Evolutionary conservation across 2,888 invertebrate genomes (phyloP).

Genomic region (Seira ritae): DNA sequence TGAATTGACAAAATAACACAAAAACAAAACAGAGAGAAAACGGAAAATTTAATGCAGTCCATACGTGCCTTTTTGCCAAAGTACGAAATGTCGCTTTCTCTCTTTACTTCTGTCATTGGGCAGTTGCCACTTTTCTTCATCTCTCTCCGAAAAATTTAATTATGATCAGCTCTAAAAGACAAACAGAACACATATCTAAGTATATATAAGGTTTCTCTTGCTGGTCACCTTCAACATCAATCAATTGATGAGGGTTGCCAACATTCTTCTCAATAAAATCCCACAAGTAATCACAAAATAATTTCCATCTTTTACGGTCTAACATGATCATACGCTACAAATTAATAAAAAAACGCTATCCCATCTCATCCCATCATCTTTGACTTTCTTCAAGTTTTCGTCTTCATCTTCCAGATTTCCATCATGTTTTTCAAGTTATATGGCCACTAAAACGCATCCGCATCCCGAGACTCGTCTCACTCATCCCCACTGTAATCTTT

Average conservation of each 20-base stretch:
- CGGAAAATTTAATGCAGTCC: not conserved
- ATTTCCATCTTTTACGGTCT: not conserved
- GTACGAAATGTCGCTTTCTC: too few species aligned
- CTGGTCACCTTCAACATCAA: not conserved
- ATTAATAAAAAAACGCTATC: not conserved
- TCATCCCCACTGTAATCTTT: not conserved
- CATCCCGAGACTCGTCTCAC: not conserved
- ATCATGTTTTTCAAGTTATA: conserved; percentile 12
- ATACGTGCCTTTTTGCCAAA: too few species aligned
- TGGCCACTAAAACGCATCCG: not conserved
- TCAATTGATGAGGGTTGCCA: not conserved
- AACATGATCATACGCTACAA: not conserved
- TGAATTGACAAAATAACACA: conserved; percentile 54
- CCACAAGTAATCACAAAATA: not conserved
- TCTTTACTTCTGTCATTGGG: not conserved
- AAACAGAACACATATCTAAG: not conserved
- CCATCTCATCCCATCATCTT: not conserved
- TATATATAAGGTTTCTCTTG: not conserved
- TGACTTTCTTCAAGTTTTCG: not conserved
- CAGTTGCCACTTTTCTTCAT: not conserved
- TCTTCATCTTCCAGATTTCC: conserved; percentile 16
- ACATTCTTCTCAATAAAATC: not conserved
- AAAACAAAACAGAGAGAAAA: conserved; percentile 1
- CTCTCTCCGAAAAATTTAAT: not conserved
- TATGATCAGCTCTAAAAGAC: not conserved